These are phyloP conservation scores for Actinia equina DNA, from an alignment of 64 coral and sea anemone species.

Conservation along the genomic window DNA sequence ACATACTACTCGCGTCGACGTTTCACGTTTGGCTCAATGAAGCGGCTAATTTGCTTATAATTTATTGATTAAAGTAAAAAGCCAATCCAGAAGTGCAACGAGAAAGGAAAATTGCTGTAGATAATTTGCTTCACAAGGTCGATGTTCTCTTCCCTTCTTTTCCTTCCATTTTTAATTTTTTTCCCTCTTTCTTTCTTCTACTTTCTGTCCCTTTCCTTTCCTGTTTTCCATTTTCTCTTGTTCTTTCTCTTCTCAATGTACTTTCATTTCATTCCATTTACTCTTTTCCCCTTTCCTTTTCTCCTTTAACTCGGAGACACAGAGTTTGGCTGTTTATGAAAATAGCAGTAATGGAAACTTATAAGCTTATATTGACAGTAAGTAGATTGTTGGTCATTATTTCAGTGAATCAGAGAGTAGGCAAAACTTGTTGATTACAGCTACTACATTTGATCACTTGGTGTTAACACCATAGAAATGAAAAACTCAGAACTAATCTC, in stretches of 20 bases:
- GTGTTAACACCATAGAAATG: neutral
- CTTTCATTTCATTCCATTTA: neutral
- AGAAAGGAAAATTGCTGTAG: neutral
- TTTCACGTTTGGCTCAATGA: neutral
- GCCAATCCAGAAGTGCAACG: neutral
- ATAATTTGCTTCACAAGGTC: neutral
- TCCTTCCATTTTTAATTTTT: neutral
- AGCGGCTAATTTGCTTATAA: neutral
- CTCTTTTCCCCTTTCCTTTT: neutral
- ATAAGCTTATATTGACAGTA: neutral
- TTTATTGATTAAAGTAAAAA: neutral
- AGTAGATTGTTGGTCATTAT: neutral
- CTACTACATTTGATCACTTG: neutral
- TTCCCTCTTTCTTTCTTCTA: neutral
- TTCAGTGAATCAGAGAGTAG: neutral
- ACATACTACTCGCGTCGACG: no score
- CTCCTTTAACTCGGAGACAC: neutral
- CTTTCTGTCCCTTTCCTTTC: neutral
- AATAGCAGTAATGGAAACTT: neutral
- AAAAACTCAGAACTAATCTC: neutral
- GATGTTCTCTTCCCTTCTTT: neutral
- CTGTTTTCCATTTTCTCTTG: no score
- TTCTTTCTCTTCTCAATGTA: no score
- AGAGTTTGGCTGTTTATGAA: no score
- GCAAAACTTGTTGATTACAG: neutral